Conservation (phyloP, 1,140 invertebrate genomes). For the Penaeus japonicus region DNA sequence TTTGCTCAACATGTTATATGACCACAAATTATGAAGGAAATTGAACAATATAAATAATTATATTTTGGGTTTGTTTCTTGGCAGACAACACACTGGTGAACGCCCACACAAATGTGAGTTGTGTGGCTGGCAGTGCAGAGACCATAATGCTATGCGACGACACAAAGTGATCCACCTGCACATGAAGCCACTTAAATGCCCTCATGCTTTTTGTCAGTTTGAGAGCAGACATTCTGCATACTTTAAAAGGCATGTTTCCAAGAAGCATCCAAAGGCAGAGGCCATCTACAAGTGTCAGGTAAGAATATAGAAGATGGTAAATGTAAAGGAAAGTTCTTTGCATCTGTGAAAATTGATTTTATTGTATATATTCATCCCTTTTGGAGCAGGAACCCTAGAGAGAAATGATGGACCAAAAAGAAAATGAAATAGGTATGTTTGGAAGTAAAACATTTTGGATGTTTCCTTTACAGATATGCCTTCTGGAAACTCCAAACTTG, state of each 20-base stretch:
- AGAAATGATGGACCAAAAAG: too few species aligned
- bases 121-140: conserved; percentile 24
- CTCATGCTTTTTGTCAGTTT: neutral
- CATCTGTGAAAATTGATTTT: too few species aligned
- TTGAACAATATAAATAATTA: neutral
- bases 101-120: conserved; percentile 26
- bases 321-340: neutral
- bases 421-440: neutral
- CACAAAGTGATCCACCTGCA: conserved; percentile 29
- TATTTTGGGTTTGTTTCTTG: neutral
- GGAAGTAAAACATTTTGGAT: neutral
- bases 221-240: conserved; percentile 6
- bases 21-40: neutral
- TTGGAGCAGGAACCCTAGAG: too few species aligned
- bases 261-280: neutral
- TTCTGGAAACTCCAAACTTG: neutral
- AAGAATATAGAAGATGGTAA: neutral
- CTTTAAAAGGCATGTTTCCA: conserved; percentile 24
- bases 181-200: conserved; percentile 26
- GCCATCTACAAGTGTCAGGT: conserved; percentile 21
- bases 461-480: neutral
- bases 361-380: too few species aligned
- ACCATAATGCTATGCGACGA: conserved; percentile 27
- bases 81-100: conserved; percentile 36
- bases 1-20: neutral